A percentile compares a stretch with the other conserved stretches of the same genome.
These are phyloP conservation scores for Caenorhabditis afra DNA, from an alignment of 2,888 invertebrate genomes.

Conservation along the genomic window DNA sequence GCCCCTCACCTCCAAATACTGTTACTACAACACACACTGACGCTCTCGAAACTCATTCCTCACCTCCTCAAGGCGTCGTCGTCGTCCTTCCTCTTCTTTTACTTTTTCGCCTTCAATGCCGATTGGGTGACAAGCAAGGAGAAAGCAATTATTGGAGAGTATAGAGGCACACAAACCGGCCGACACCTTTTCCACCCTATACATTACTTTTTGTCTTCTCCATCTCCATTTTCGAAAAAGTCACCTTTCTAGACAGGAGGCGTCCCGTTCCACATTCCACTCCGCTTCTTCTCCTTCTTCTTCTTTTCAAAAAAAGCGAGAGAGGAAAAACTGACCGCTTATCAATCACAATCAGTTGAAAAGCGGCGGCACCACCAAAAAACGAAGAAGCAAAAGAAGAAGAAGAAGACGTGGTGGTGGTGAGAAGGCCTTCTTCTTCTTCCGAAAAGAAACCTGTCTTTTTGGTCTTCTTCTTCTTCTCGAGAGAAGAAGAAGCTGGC, in stretches of 20 bases:
- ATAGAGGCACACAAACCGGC: conserved; percentile 32
- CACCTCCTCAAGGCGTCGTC: background rate
- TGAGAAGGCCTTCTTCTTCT: no score
- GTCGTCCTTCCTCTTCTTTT: no score
- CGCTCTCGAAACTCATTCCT: conserved; percentile 34
- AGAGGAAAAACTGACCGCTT: no score
- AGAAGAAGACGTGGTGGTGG: no score
- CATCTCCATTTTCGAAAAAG: background rate
- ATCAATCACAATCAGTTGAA: conserved; percentile 45
- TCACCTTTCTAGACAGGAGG: background rate
- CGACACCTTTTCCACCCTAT: conserved; percentile 32
- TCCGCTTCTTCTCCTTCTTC: conserved; percentile 3
- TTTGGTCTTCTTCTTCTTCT: conserved; percentile 30
- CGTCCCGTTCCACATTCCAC: conserved; percentile 21
- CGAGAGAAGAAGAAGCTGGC: conserved; percentile 17
- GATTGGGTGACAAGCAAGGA: conserved; percentile 49
- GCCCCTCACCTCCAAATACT: background rate
- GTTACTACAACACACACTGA: background rate
- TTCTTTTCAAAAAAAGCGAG: conserved; percentile 24
- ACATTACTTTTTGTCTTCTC: conserved; percentile 16
- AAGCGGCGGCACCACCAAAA: no score
- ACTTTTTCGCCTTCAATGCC: background rate
- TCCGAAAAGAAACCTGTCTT: conserved; percentile 42
- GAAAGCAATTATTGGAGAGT: conserved; percentile 45
- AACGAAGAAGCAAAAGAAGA: no score